phyloP scores from a whole-genome alignment of 2,797 vertebrate species.

The Falco rusticolus region DNA sequence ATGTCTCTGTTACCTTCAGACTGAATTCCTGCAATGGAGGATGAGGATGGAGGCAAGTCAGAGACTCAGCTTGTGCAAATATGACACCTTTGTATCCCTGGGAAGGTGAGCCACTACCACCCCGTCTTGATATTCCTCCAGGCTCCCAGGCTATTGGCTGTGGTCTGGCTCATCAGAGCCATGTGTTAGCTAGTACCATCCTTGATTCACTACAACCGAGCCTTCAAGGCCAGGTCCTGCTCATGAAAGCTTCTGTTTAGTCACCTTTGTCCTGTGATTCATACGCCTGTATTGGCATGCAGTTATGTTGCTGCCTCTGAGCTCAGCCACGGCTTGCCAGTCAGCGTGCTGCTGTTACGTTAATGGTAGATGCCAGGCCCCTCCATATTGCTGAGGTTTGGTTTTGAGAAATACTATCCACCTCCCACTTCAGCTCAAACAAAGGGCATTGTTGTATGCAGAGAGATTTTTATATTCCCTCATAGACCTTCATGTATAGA shows the following conservation, averaged over 20 bases:
- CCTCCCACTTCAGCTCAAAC: background rate
- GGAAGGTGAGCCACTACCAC: background rate
- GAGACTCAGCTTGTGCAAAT: background rate
- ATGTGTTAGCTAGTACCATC: background rate
- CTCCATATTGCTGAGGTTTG: background rate
- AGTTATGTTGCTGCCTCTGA: background rate
- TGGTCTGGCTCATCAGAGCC: background rate
- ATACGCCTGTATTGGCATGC: background rate
- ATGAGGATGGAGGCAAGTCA: background rate
- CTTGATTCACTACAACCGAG: background rate
- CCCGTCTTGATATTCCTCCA: background rate
- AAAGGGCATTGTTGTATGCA: background rate
- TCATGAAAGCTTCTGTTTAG: background rate
- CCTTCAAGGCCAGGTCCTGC: background rate
- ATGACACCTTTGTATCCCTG: background rate
- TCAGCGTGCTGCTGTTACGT: background rate
- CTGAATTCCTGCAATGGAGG: background rate
- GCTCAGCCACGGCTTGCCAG: background rate
- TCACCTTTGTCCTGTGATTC: background rate
- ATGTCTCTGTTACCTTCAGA: background rate
- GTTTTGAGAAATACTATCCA: background rate
- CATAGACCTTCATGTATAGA: background rate
- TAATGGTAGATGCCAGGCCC: fast-evolving
- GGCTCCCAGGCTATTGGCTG: background rate
- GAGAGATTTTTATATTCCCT: background rate